phyloP scores from a whole-genome alignment of 2,888 invertebrate species.

The Cataglyphis livida region DNA sequence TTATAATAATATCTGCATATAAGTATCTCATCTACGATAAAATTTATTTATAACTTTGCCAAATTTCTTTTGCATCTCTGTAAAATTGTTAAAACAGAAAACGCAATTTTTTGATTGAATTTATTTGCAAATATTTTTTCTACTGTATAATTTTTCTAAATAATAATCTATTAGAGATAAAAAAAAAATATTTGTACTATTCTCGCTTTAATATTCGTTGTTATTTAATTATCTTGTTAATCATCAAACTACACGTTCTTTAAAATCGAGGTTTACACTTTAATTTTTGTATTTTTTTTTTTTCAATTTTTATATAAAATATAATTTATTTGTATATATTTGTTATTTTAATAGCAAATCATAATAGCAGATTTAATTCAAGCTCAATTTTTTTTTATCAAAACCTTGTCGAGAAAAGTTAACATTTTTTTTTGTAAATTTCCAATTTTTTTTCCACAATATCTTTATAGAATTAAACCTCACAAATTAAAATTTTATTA shows the following conservation, averaged over 20 bases:
- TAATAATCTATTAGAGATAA: no score
- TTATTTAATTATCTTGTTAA: not conserved
- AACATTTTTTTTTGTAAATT: no score
- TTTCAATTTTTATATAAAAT: no score
- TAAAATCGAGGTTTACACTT: not conserved
- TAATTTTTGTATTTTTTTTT: not conserved
- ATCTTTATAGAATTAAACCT: no score
- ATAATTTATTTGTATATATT: no score
- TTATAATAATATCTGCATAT: not conserved
- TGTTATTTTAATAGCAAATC: no score
- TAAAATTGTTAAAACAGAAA: not conserved
- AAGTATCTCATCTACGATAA: no score
- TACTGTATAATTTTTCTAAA: not conserved
- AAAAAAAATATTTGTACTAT: not conserved
- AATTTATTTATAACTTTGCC: not conserved
- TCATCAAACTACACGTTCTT: not conserved
- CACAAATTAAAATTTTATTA: no score
- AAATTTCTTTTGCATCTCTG: not conserved
- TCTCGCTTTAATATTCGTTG: not conserved
- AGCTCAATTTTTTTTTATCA: no score
- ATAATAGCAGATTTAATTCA: no score
- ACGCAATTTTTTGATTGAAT: not conserved
- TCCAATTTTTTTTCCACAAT: no score
- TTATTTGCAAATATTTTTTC: not conserved
- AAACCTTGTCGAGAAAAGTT: no score